Percentiles rank a stretch among this genome's conserved stretches.
Evolutionary conservation across 2,113 vertebrate species (phyloP).

Genomic region (Rhipidura dahli): DNA sequence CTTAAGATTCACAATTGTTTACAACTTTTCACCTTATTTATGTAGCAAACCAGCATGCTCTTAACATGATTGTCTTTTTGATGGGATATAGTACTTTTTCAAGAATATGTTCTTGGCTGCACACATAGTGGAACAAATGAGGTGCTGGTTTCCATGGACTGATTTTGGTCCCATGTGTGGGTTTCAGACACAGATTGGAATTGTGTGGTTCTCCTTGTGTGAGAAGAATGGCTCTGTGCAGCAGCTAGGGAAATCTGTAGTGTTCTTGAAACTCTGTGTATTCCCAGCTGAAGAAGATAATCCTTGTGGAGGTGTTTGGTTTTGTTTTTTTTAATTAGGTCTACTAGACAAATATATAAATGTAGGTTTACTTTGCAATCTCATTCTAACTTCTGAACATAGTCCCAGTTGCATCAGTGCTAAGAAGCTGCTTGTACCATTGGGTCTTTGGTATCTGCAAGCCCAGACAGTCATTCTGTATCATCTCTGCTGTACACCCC

Average conservation of each 20-base stretch:
- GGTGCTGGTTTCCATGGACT: background rate
- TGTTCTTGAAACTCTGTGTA: background rate
- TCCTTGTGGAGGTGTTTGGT: background rate
- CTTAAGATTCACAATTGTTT: background rate
- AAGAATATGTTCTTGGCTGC: background rate
- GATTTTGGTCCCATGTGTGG: background rate
- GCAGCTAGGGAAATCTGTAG: background rate
- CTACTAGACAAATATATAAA: background rate
- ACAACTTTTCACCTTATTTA: background rate
- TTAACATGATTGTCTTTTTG: background rate
- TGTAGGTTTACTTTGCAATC: background rate
- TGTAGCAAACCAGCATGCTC: background rate
- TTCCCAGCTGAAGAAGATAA: background rate
- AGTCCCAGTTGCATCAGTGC: background rate
- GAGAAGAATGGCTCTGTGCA: background rate
- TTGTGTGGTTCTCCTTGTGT: background rate
- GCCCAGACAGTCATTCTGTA: background rate
- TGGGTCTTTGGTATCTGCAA: background rate
- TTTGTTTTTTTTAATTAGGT: background rate
- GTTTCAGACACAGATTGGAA: background rate
- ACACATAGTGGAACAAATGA: background rate
- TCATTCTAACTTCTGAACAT: background rate
- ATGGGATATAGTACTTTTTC: background rate
- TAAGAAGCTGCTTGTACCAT: background rate
- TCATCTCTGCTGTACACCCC: background rate